Evolutionary conservation across 2,888 invertebrate genomes (phyloP).

Genomic region (Oasisia sp.): DNA sequence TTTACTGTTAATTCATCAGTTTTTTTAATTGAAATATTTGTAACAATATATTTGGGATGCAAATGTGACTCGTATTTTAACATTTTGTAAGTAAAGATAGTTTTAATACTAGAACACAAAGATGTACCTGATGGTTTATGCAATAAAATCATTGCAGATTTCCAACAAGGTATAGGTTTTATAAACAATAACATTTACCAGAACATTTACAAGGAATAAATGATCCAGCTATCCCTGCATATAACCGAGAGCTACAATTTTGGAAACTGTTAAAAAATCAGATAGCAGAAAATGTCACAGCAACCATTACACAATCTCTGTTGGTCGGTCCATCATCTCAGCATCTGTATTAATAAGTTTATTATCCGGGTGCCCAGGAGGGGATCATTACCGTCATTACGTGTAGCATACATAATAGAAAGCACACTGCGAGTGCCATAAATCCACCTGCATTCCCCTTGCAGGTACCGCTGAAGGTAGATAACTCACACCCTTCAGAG

Average conservation of each 20-base stretch:
- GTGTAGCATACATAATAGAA: not conserved
- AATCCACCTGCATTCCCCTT: not conserved
- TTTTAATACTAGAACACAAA: too few species aligned
- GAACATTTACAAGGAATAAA: not conserved
- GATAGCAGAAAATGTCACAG: not conserved
- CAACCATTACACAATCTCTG: not conserved
- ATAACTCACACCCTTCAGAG: not conserved
- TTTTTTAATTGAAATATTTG: too few species aligned
- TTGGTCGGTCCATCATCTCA: not conserved
- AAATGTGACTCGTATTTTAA: too few species aligned
- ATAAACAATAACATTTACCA: not conserved
- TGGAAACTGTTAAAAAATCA: not conserved
- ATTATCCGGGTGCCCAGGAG: not conserved
- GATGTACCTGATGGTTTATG: not conserved
- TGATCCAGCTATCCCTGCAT: not conserved
- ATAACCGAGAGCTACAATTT: not conserved
- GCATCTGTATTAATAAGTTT: constrained; percentile 5
- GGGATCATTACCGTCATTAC: constrained; percentile 4
- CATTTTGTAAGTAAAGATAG: too few species aligned
- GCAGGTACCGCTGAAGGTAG: not conserved
- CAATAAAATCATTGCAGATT: not conserved
- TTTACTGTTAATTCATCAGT: not conserved
- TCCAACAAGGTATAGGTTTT: not conserved
- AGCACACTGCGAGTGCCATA: not conserved
- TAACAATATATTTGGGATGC: too few species aligned